Percentiles rank a stretch among this genome's conserved stretches.
These are phyloP conservation scores for Dicaeum eximium DNA, from an alignment of 2,113 vertebrate genomes.

Conservation along the genomic window DNA sequence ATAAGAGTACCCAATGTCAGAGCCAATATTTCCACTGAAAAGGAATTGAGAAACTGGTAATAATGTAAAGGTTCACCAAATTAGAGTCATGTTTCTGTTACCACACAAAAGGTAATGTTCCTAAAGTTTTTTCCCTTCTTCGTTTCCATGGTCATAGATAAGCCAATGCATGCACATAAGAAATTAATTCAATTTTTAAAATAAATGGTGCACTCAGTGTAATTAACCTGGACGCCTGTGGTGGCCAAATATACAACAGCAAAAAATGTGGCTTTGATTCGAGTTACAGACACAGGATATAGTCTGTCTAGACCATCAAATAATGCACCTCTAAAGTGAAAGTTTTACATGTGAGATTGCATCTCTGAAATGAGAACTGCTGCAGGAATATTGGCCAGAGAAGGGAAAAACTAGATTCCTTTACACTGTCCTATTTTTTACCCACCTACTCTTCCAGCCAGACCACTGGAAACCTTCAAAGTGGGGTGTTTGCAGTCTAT, in stretches of 20 bases:
- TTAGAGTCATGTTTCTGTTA: background rate
- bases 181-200: background rate
- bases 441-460: background rate
- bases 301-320: conserved; percentile 49
- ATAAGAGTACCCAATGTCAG: background rate
- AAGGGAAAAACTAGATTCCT: background rate
- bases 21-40: background rate
- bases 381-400: background rate
- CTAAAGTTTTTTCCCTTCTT: background rate
- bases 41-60: background rate
- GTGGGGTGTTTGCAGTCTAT: background rate
- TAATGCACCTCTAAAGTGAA: background rate
- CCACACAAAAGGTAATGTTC: background rate
- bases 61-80: background rate
- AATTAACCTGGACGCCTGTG: background rate
- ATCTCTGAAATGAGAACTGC: conserved; percentile 28
- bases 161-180: background rate
- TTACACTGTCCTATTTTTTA: background rate
- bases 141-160: background rate
- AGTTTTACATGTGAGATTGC: conserved; percentile 27
- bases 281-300: conserved; percentile 46
- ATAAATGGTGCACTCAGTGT: background rate
- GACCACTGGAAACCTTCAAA: background rate
- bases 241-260: conserved; percentile 11
- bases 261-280: conserved; percentile 38